Base-by-base conservation (phyloP, 2,888 invertebrate species). In the Isotomurus palustris region DNA sequence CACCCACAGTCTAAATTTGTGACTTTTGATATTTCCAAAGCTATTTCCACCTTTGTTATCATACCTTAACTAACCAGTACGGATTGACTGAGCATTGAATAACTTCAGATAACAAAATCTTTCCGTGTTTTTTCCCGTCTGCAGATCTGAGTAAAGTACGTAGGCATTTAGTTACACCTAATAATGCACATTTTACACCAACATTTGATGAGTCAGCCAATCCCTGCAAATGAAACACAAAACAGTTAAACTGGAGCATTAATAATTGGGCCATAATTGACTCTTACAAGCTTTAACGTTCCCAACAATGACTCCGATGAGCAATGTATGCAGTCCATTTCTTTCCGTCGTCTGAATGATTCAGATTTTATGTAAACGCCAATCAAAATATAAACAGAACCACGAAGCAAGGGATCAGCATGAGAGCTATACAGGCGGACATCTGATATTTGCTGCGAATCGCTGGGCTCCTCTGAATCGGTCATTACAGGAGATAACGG, bases 31-130 rank as follows among this genome's bases (percentile, higher is more conserved):
- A n/a, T n/a, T n/a, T n/a, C n/a, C n/a, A n/a, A n/a, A n/a, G n/a
- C n/a, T n/a, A n/a, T n/a, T n/a, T n/a, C n/a, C n/a, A n/a, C n/a
- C n/a, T n/a, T n/a, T n/a, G n/a, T n/a, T 6, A 25, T 65, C 78
- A 78, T 67, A 90, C 86, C 78, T 87, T 87, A 45, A 91, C 86
- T 49, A 92, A 78, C 87, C 91, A 92, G 75, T 92, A 92, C 0
- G 85, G 83, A 75, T 89, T 89, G 55, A 83, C 82, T 1, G 88
- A 75, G 21, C 80, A 76, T 38, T 50, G 22, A n/a, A 50, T 12
- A 38, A 38, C 38, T n/a, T 40, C 25, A 61, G 83, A 80, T 43
- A 91, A 74, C 4, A 85, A 74, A 14, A 81, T 77, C 19, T 82
- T 74, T 3, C 83, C 77, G 12, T 80, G 71, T 2, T 76, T 71